These are phyloP conservation scores for Hirtodrosophila trivittata DNA, from an alignment of 2,888 invertebrate species.

Conservation along the genomic window DNA sequence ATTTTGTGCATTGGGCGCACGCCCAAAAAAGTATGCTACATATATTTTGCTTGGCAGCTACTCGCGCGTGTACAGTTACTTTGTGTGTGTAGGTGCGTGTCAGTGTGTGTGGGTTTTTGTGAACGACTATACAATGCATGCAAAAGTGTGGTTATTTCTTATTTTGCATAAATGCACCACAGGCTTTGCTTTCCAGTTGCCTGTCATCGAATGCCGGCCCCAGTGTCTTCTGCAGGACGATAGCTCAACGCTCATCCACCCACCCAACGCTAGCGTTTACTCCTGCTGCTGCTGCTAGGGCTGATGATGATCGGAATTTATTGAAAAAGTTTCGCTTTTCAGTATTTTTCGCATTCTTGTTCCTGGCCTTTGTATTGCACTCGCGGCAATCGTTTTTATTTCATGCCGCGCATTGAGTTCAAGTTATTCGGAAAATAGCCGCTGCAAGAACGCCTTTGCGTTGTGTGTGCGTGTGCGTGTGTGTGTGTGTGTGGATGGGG, in stretches of 20 bases:
- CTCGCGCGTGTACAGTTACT: slow-evolving; percentile 45
- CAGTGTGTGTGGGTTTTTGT: not conserved
- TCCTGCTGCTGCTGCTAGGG: slow-evolving; percentile 34
- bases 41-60: slow-evolving; percentile 39
- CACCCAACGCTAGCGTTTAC: not conserved
- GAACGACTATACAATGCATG: slow-evolving; percentile 16
- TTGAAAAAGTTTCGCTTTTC: slow-evolving; percentile 78
- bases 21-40: slow-evolving; percentile 70
- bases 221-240: slow-evolving; percentile 63
- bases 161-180: slow-evolving; percentile 79
- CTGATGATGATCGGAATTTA: slow-evolving; percentile 74
- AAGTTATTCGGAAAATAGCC: slow-evolving; percentile 80
- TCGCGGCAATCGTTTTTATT: slow-evolving; percentile 69
- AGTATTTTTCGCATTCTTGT: slow-evolving; percentile 57
- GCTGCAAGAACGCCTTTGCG: slow-evolving; percentile 44
- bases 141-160: slow-evolving; percentile 70
- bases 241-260: slow-evolving; percentile 1
- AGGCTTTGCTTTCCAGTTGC: slow-evolving; percentile 71
- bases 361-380: slow-evolving; percentile 65
- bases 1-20: slow-evolving; percentile 54
- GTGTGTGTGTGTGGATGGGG: slow-evolving; percentile 6
- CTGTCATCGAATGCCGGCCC: slow-evolving; percentile 73
- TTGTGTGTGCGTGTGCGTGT: slow-evolving; percentile 8
- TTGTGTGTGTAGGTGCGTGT: slow-evolving; percentile 21
- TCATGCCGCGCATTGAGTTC: slow-evolving; percentile 75